Evolutionary conservation across 1,140 invertebrate species (phyloP).

Genomic region (Contarinia nasturtii): DNA sequence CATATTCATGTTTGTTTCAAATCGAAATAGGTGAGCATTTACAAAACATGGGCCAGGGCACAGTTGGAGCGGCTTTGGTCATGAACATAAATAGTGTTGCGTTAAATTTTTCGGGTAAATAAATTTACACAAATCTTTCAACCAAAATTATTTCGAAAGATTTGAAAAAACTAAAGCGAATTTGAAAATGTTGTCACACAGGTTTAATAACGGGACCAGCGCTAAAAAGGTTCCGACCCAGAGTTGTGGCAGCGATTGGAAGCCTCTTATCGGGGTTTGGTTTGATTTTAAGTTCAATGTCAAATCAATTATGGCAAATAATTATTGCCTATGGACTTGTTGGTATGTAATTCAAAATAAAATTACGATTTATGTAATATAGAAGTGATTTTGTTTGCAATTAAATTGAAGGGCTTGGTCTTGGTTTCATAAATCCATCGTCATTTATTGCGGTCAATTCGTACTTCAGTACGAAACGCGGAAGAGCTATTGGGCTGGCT

Average conservation of each 20-base stretch:
- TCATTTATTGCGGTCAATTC: conserved; percentile 50
- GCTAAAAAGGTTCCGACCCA: conserved; percentile 37
- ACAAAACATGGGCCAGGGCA: conserved; percentile 36
- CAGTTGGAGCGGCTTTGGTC: conserved; percentile 45
- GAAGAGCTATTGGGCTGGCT: conserved; percentile 43
- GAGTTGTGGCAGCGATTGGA: conserved; percentile 38
- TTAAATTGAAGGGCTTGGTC: conserved; percentile 35
- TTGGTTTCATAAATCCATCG: conserved; percentile 41
- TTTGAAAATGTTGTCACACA: conserved; percentile 5
- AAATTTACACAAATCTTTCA: conserved; percentile 18
- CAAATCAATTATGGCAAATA: conserved; percentile 39
- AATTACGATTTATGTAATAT: background rate
- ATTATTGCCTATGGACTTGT: conserved; percentile 41
- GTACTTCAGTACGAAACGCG: conserved; percentile 45
- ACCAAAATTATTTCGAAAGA: too few species aligned
- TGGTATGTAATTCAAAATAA: background rate
- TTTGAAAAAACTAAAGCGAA: too few species aligned
- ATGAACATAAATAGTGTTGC: conserved; percentile 44
- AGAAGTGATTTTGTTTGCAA: conserved; percentile 5
- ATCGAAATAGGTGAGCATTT: conserved; percentile 28
- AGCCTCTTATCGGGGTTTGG: conserved; percentile 35
- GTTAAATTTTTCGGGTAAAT: conserved; percentile 41
- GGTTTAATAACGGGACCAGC: conserved; percentile 41
- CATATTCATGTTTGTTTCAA: too few species aligned
- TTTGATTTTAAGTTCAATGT: conserved; percentile 37